Conservation (phyloP, 2,113 vertebrate species). For the Elephantulus edwardii region DNA sequence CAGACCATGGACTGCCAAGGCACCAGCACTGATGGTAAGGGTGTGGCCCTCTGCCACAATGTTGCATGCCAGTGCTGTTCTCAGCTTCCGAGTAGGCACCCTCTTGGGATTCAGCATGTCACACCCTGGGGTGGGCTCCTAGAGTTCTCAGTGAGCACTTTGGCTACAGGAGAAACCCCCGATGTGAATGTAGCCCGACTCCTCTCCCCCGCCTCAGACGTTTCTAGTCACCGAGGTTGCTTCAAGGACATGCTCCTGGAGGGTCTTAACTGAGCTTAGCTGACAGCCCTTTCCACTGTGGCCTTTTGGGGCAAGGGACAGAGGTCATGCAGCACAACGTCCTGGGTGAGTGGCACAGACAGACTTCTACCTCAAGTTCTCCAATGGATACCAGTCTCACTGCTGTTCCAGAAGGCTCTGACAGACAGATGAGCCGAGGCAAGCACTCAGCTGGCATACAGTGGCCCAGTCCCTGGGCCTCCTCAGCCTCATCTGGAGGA, state of each 20-base stretch:
- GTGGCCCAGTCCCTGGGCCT: neutral
- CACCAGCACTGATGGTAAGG: neutral
- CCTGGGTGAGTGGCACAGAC: neutral
- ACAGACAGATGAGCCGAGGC: accelerated
- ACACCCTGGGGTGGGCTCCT: accelerated
- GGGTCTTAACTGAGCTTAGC: no score
- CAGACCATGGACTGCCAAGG: neutral
- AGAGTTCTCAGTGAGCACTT: neutral
- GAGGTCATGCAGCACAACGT: neutral
- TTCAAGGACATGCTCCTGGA: no score
- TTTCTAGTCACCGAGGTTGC: no score
- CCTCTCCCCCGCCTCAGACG: no score
- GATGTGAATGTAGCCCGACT: no score
- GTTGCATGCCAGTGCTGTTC: neutral
- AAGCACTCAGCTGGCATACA: accelerated
- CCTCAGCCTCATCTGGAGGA: neutral
- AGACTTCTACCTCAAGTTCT: neutral
- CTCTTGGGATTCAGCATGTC: neutral
- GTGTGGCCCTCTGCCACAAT: no score
- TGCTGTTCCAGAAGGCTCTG: neutral
- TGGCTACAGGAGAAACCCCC: neutral
- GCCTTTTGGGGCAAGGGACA: neutral
- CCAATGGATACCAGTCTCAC: accelerated
- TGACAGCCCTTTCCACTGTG: no score
- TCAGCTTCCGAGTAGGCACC: accelerated